Evolutionary conservation across 1,140 invertebrate species (phyloP), one percentile per base, ranked within the genome.

Genomic region (Anastatus disparis): DNA sequence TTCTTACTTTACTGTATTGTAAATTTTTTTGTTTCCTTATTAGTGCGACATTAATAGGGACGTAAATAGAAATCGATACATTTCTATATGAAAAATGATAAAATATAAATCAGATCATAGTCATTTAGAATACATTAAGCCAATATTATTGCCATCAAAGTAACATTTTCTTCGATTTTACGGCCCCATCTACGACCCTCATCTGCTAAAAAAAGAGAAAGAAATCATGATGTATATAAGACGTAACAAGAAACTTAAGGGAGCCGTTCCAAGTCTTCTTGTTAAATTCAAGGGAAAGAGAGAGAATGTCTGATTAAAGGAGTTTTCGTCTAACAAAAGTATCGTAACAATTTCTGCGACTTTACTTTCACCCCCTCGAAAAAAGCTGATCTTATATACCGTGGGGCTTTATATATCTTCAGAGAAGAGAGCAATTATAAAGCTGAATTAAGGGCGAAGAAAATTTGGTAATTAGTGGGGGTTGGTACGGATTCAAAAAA

Each of bases 381-480:
- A n/a, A n/a, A n/a, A n/a, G n/a, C n/a, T n/a, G n/a, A n/a, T n/a
- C 72, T 71, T 70, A 38, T 74, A 58, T 40, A 31, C 55, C 55
- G 24, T 12, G 72, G 72, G 74, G 68, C 66, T 73, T n/a, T n/a
- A n/a, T n/a, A n/a, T 70, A 74, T 63, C 58, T 70, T 24, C 29
- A 73, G 69, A 72, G 82, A 79, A 77, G 81, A 77, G 79, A 84
- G 82, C 79, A 85, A 85, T 85, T 85, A 84, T 82, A 79, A 70
- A 67, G 77, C 75, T 82, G 81, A 85, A 84, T 85, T 84, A 84
- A 84, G 78, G 80, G 77, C 78, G 78, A 81, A 78, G 81, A 85
- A 84, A 85, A 85, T 85, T 85, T 83, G 83, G 81, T 82, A 85
- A 85, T 85, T 85, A 84, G 81, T 38, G 61, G 70, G 78, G 75